These are phyloP conservation scores for Iselma pallidipennis DNA, from an alignment of 2,888 invertebrate species.

Conservation along the genomic window DNA sequence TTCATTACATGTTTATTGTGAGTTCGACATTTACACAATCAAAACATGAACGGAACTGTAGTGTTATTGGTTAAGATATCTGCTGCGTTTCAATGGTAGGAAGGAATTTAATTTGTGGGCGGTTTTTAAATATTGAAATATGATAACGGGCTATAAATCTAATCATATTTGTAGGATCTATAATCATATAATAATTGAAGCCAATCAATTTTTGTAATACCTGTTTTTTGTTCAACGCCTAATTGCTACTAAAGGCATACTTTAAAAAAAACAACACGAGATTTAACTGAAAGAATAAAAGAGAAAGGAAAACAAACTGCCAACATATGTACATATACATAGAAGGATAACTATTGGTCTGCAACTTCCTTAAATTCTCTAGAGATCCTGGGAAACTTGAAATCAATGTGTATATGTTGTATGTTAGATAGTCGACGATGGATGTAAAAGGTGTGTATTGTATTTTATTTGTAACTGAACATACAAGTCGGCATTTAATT, in stretches of 20 bases:
- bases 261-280: background rate
- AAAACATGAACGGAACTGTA: no score
- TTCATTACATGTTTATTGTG: no score
- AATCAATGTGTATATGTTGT: background rate
- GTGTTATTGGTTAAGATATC: no score
- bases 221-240: background rate
- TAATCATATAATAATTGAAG: constrained; percentile 17
- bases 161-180: constrained; percentile 9
- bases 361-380: background rate
- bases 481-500: constrained; percentile 16
- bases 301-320: background rate
- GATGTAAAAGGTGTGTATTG: constrained; percentile 10
- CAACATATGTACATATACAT: background rate
- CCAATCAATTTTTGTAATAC: constrained; percentile 8
- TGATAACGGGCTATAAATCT: constrained; percentile 7
- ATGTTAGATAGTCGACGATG: no score
- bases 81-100: background rate
- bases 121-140: constrained; percentile 18
- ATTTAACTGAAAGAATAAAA: background rate
- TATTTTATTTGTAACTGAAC: constrained; percentile 17
- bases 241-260: background rate
- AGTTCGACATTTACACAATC: no score
- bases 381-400: background rate
- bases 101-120: constrained; percentile 21
- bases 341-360: background rate